Evolutionary conservation across 2,797 vertebrate genomes (phyloP).

Genomic region (Notamacropus eugenii): DNA sequence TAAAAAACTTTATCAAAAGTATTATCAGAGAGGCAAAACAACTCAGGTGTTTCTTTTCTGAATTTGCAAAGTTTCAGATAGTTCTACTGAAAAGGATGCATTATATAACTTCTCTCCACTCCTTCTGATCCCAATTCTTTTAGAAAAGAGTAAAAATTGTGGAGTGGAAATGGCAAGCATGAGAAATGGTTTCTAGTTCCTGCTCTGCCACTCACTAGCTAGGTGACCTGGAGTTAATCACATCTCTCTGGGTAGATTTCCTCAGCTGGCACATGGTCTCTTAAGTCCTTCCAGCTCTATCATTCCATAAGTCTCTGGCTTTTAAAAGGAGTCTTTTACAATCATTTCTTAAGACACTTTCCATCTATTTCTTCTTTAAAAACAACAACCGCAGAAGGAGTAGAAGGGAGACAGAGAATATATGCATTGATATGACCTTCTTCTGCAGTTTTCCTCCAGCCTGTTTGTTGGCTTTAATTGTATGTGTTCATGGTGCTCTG

Average conservation of each 20-base stretch:
- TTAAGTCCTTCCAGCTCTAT: neutral
- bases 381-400: neutral
- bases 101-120: neutral
- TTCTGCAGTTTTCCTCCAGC: neutral
- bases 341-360: slow-evolving; percentile 11
- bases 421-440: neutral
- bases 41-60: neutral
- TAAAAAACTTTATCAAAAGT: slow-evolving; percentile 21
- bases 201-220: neutral
- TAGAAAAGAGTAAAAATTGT: neutral
- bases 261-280: neutral
- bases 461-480: slow-evolving; percentile 4
- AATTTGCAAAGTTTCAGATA: slow-evolving; percentile 27
- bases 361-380: neutral
- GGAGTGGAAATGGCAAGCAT: neutral
- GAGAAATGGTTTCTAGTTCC: neutral
- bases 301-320: neutral
- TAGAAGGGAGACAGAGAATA: neutral
- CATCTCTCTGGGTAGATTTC: neutral
- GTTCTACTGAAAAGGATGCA: neutral
- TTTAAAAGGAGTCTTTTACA: neutral
- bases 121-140: neutral
- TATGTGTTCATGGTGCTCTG: neutral
- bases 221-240: neutral
- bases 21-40: neutral